Conservation (phyloP, 2,113 vertebrate genomes). For the Oxyura jamaicensis region DNA sequence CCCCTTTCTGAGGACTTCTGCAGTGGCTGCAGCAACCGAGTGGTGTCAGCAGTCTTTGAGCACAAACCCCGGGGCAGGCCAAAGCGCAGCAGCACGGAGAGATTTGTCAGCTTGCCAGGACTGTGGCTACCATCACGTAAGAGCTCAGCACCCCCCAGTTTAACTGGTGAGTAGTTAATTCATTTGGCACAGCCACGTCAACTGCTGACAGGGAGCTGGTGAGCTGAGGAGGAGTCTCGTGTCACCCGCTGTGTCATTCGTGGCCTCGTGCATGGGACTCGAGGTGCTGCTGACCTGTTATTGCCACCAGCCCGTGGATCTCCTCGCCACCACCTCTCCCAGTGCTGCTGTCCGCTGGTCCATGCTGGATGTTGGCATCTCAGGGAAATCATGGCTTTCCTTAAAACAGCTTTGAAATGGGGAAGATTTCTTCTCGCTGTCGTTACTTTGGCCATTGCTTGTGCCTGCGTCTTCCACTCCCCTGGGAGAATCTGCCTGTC, state of each 20-base stretch:
- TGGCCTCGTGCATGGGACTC: not conserved
- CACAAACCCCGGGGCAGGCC: not conserved
- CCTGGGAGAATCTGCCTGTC: not conserved
- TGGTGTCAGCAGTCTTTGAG: not conserved
- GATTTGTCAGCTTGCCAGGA: not conserved
- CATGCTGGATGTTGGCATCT: not conserved
- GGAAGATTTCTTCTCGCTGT: not conserved
- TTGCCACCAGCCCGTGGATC: not conserved
- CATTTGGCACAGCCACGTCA: not conserved
- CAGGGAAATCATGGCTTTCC: not conserved
- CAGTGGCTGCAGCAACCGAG: not conserved
- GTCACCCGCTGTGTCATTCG: not conserved
- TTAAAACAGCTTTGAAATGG: not conserved
- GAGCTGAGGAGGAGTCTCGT: not conserved
- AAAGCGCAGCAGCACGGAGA: no score
- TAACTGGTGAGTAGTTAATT: not conserved
- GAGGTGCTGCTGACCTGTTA: not conserved
- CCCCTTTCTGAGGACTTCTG: not conserved
- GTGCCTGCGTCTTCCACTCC: not conserved
- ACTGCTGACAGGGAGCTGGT: not conserved
- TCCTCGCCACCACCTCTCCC: not conserved
- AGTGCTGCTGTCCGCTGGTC: not conserved
- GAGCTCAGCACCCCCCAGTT: not conserved
- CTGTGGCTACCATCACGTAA: not conserved
- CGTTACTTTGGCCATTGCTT: fast-evolving